phyloP scores from a whole-genome alignment of 2,888 invertebrate genomes.

The Mylabris sibirica region DNA sequence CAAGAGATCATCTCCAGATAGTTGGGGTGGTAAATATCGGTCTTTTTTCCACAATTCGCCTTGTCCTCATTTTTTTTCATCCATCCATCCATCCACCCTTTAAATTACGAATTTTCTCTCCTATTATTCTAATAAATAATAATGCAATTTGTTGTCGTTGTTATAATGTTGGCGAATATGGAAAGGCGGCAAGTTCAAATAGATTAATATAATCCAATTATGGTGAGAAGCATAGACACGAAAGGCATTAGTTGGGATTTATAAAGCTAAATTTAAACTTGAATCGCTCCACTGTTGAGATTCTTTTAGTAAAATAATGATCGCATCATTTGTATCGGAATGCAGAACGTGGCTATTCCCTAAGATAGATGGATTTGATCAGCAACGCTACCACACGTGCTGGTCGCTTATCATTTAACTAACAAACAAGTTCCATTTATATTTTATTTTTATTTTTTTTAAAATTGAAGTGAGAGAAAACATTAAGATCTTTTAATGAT shows the following conservation, averaged over 20 bases:
- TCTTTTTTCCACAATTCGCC: not conserved
- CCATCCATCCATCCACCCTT: not conserved
- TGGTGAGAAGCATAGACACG: slow-evolving; percentile 45
- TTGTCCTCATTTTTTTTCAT: not conserved
- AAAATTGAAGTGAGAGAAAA: not conserved
- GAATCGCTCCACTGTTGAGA: slow-evolving; percentile 36
- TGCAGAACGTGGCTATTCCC: slow-evolving; percentile 18
- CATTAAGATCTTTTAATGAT: slow-evolving; percentile 2
- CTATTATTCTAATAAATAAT: not conserved
- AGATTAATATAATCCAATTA: slow-evolving; percentile 51
- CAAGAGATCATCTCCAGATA: slow-evolving; percentile 31
- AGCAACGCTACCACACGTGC: slow-evolving; percentile 15
- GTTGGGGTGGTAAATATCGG: slow-evolving; percentile 3
- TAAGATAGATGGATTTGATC: not conserved
- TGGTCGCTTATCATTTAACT: slow-evolving; percentile 1
- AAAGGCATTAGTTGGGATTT: slow-evolving; percentile 47
- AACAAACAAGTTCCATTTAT: not conserved
- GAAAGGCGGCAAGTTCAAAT: slow-evolving; percentile 20
- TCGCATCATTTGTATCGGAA: slow-evolving; percentile 52
- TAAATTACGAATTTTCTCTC: not conserved
- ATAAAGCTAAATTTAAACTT: slow-evolving; percentile 34
- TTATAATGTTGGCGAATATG: not conserved
- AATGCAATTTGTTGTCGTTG: slow-evolving; percentile 33
- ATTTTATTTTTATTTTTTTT: not conserved
- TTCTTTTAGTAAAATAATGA: slow-evolving; percentile 44